phyloP scores from a whole-genome alignment of 2,888 invertebrate genomes.

The Myathropa florea region DNA sequence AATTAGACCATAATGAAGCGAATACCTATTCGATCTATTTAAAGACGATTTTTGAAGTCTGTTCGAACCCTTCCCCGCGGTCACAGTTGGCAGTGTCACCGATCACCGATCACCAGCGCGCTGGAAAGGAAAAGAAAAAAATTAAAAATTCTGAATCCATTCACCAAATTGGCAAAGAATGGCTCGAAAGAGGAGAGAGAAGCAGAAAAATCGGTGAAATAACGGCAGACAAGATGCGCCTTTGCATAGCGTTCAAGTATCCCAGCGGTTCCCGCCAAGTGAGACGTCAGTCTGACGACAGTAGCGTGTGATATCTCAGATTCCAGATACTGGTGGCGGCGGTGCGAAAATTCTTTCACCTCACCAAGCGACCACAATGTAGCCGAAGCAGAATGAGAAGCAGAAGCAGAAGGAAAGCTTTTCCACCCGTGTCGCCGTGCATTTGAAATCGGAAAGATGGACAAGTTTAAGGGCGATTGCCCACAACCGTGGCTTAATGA shows the following conservation, averaged over 20 bases:
- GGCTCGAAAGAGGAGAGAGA: constrained; percentile 10
- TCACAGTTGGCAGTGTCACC: neutral
- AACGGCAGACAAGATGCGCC: constrained; percentile 67
- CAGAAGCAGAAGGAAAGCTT: constrained; percentile 27
- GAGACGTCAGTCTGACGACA: constrained; percentile 63
- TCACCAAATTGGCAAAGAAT: constrained; percentile 58
- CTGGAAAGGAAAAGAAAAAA: neutral
- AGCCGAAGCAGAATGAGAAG: neutral
- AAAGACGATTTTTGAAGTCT: constrained; percentile 7
- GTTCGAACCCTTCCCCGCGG: neutral
- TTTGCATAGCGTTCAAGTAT: constrained; percentile 59
- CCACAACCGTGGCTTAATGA: constrained; percentile 10
- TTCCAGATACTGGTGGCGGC: neutral
- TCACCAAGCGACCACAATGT: neutral
- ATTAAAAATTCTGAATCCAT: constrained; percentile 55
- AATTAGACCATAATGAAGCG: neutral
- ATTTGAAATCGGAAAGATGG: constrained; percentile 45
- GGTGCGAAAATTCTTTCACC: constrained; percentile 5
- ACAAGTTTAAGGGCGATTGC: constrained; percentile 65
- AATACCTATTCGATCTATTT: neutral
- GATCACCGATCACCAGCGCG: neutral
- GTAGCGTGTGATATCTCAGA: constrained; percentile 48
- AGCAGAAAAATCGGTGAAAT: constrained; percentile 65
- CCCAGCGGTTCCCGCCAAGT: constrained; percentile 41
- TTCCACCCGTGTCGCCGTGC: constrained; percentile 36